A percentile compares a stretch with the other conserved stretches of the same genome.
phyloP scores from a whole-genome alignment of 2,888 invertebrate species.

The Leucania comma region DNA sequence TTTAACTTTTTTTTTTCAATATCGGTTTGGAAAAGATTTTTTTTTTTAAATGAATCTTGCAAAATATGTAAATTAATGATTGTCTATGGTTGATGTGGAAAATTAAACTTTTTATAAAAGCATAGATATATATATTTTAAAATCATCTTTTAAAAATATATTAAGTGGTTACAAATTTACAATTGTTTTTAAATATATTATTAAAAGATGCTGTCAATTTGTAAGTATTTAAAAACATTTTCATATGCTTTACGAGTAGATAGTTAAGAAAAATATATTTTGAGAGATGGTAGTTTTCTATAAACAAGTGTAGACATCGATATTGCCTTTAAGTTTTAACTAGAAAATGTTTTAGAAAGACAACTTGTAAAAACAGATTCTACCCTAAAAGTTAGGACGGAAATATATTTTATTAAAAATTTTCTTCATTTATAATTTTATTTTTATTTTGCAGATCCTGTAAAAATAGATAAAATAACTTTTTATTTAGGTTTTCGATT shows the following conservation, averaged over 20 bases:
- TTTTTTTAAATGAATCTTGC: neutral
- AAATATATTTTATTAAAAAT: constrained; percentile 45
- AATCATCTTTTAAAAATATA: neutral
- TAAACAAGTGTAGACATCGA: neutral
- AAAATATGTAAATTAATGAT: neutral
- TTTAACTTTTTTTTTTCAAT: constrained; percentile 72
- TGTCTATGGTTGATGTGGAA: neutral
- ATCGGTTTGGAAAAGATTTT: constrained; percentile 79
- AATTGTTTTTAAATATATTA: too few relatives aligned
- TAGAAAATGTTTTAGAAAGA: constrained; percentile 33
- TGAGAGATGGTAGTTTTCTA: constrained; percentile 15
- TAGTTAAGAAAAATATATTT: constrained; percentile 24
- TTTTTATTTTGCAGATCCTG: neutral
- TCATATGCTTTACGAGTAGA: neutral
- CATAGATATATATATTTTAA: neutral
- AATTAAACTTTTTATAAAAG: neutral
- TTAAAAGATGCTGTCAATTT: neutral
- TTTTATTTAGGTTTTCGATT: constrained; percentile 44
- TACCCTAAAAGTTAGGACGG: constrained; percentile 59
- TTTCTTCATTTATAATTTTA: neutral
- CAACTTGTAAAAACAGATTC: constrained; percentile 27
- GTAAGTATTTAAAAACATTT: neutral
- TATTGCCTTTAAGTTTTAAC: constrained; percentile 16
- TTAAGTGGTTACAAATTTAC: too few relatives aligned
- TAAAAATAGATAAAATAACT: constrained; percentile 9